Percentiles rank a stretch among this genome's conserved stretches.
Conservation (phyloP, 2,888 invertebrate genomes). For the Xanthia icteritia region DNA sequence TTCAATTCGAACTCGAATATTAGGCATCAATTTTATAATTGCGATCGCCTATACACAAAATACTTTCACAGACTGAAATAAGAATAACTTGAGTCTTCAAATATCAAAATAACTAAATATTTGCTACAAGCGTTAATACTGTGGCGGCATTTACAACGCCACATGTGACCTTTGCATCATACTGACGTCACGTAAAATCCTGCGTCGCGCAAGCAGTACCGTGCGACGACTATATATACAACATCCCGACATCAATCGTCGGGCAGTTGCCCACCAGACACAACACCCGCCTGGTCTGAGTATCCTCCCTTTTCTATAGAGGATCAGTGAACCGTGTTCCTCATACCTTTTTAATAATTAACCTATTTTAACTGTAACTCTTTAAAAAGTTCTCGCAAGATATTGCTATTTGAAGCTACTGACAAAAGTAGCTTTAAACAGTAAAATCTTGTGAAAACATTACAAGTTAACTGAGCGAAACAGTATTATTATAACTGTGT, state of each 20-base stretch:
- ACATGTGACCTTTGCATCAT: too few relatives aligned
- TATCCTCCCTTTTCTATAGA: too few relatives aligned
- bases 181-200: too few relatives aligned
- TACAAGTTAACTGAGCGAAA: constrained; percentile 15
- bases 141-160: too few relatives aligned
- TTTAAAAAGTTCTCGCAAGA: not conserved
- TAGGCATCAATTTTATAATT: not conserved
- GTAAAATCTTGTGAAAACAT: constrained; percentile 11
- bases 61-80: not conserved
- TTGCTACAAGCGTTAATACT: not conserved
- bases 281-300: too few relatives aligned
- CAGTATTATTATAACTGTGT: constrained; percentile 4
- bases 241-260: too few relatives aligned
- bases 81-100: not conserved
- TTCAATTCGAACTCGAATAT: not conserved
- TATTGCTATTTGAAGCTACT: not conserved
- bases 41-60: not conserved
- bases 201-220: too few relatives aligned
- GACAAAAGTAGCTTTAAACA: not conserved
- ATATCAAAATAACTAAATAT: not conserved
- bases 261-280: too few relatives aligned
- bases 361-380: not conserved
- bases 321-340: too few relatives aligned
- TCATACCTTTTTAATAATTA: too few relatives aligned
- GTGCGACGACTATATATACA: too few relatives aligned